These are phyloP conservation scores for Poecilus cupreus DNA, from an alignment of 2,888 invertebrate species.

Conservation along the genomic window DNA sequence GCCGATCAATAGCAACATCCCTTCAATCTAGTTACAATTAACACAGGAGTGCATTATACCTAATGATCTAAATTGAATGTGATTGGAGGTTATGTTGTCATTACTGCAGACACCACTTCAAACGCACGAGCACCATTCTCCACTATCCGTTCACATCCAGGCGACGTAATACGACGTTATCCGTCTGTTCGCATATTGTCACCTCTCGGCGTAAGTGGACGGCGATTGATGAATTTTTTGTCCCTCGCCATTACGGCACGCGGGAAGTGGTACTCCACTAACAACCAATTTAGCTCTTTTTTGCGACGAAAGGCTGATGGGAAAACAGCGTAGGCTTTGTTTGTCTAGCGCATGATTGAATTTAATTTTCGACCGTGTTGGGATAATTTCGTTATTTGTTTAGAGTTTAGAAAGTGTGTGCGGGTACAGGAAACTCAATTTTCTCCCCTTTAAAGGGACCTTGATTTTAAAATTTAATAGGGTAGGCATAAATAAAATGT, in stretches of 20 bases:
- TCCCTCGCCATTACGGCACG: background rate
- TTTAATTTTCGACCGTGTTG: background rate
- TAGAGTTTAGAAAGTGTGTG: background rate
- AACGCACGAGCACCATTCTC: background rate
- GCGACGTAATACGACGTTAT: conserved; percentile 5
- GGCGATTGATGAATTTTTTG: conserved; percentile 23
- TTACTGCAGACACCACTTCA: background rate
- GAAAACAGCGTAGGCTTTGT: background rate
- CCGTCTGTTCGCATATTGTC: conserved; percentile 2
- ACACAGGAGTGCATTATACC: background rate
- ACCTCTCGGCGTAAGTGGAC: background rate
- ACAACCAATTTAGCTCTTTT: conserved; percentile 23
- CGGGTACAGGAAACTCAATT: background rate
- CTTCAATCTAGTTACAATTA: background rate
- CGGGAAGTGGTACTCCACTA: background rate
- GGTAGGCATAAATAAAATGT: too few species aligned
- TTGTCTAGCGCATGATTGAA: background rate
- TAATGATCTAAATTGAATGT: background rate
- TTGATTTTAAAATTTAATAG: too few species aligned
- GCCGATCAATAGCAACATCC: background rate
- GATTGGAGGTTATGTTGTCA: conserved; percentile 6
- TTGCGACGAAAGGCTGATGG: background rate
- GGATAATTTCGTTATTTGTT: background rate
- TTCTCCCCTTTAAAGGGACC: too few species aligned
- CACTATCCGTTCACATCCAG: background rate